Conservation (phyloP, 2,113 vertebrate genomes). For the Tinamus guttatus region DNA sequence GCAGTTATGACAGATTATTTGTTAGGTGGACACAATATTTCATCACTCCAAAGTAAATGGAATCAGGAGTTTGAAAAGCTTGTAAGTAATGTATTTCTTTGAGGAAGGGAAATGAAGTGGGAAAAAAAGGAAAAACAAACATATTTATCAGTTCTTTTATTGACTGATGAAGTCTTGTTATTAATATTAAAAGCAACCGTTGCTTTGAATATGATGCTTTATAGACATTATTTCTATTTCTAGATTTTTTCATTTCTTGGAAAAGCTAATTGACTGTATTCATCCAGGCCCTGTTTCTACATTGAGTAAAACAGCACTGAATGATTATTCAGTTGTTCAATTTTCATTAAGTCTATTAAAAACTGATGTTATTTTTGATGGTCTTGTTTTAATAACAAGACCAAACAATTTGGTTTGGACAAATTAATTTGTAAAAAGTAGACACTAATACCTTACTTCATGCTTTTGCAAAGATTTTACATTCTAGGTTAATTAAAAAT, state of each 20-base stretch:
- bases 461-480: slow-evolving; percentile 8
- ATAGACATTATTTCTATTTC: neutral
- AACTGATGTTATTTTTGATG: slow-evolving; percentile 10
- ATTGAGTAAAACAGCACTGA: neutral
- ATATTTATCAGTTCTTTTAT: neutral
- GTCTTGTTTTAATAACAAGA: slow-evolving; percentile 29
- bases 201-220: neutral
- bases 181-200: neutral
- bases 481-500: slow-evolving; percentile 49
- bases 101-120: neutral
- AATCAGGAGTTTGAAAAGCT: neutral
- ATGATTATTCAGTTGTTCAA: neutral
- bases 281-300: neutral
- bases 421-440: slow-evolving; percentile 41
- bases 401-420: neutral
- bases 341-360: slow-evolving; percentile 46
- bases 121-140: neutral
- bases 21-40: neutral
- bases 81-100: neutral
- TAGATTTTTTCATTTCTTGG: neutral
- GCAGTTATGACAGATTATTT: neutral
- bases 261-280: neutral
- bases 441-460: neutral
- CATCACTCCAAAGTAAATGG: neutral
- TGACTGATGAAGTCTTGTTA: neutral